Conservation (phyloP, 2,797 vertebrate genomes). For the Pseudomugil gertrudae region DNA sequence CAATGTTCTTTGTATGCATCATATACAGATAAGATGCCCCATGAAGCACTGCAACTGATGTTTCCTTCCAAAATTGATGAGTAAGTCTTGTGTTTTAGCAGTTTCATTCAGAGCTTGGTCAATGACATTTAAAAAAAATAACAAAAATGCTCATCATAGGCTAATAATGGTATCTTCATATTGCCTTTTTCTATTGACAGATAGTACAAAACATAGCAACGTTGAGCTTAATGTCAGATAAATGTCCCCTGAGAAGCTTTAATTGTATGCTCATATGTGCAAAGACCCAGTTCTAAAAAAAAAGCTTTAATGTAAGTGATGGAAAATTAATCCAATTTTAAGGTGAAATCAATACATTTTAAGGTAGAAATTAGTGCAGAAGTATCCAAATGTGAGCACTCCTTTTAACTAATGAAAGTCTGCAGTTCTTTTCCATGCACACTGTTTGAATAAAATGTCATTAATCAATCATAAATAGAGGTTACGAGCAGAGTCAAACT, state of each 20-base stretch:
- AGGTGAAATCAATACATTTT: neutral
- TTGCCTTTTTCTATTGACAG: neutral
- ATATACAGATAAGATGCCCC: constrained; percentile 7
- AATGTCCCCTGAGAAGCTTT: neutral
- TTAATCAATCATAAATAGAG: constrained; percentile 38
- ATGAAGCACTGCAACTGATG: neutral
- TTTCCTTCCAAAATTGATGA: constrained; percentile 5
- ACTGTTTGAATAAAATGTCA: constrained; percentile 22
- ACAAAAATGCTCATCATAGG: neutral
- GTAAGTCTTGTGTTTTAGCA: neutral
- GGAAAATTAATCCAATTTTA: neutral
- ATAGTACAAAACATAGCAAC: neutral
- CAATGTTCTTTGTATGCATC: constrained; percentile 19
- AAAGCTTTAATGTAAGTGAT: neutral
- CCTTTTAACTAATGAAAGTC: neutral
- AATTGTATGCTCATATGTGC: neutral
- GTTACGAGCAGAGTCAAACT: constrained; percentile 29
- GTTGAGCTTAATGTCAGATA: neutral
- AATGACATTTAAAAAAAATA: constrained; percentile 25
- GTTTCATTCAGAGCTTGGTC: constrained; percentile 22
- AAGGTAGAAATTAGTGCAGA: neutral
- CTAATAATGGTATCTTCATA: neutral
- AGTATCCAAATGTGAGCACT: neutral
- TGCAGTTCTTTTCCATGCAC: neutral
- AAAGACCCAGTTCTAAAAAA: neutral